Conservation (phyloP, 2,888 invertebrate genomes). For the Strigamia maritima region DNA sequence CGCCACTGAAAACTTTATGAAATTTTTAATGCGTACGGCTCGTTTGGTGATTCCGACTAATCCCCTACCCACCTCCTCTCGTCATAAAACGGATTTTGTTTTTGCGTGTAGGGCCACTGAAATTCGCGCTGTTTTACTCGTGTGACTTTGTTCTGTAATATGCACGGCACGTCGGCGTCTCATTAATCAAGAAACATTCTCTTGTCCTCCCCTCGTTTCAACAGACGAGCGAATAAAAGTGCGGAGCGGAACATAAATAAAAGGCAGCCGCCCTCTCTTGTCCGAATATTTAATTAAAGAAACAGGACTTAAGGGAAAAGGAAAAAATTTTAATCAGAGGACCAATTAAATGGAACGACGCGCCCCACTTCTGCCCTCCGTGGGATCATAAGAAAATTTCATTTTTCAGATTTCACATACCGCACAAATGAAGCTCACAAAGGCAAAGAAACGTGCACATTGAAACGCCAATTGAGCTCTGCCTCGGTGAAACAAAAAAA, state of each 20-base stretch:
- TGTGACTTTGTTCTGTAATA: constrained; percentile 34
- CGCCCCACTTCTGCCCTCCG: constrained; percentile 34
- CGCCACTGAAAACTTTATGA: neutral
- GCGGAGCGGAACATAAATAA: constrained; percentile 26
- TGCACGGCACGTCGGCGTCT: constrained; percentile 30
- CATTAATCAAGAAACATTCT: constrained; percentile 34
- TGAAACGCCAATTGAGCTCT: constrained; percentile 9
- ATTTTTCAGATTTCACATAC: constrained; percentile 35
- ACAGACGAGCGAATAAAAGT: constrained; percentile 14
- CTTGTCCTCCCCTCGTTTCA: constrained; percentile 22
- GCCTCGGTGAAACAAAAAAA: neutral
- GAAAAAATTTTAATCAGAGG: constrained; percentile 38
- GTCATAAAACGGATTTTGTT: constrained; percentile 32
- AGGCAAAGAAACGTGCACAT: constrained; percentile 31
- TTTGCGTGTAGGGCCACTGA: constrained; percentile 31
- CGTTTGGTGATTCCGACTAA: constrained; percentile 20
- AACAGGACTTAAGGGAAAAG: constrained; percentile 35
- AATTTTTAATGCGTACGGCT: constrained; percentile 20
- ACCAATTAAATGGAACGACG: constrained; percentile 36
- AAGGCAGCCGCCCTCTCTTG: constrained; percentile 33
- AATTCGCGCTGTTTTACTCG: constrained; percentile 30
- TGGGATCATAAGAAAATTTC: constrained; percentile 36
- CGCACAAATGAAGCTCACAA: constrained; percentile 29
- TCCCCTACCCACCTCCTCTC: neutral
- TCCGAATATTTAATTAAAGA: constrained; percentile 39